phyloP scores from a whole-genome alignment of 2,797 vertebrate species.

The Eleutherodactylus coqui region DNA sequence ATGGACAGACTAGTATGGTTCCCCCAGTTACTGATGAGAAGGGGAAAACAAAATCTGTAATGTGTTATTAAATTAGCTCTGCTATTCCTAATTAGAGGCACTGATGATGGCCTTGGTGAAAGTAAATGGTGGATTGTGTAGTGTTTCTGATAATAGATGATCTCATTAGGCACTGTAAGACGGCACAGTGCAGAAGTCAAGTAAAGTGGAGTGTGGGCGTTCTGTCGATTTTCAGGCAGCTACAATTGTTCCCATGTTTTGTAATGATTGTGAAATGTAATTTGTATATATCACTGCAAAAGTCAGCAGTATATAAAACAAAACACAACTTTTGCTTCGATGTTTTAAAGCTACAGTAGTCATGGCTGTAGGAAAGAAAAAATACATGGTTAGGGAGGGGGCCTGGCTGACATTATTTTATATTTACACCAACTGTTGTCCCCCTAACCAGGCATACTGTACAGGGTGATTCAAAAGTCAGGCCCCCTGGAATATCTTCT shows the following conservation, averaged over 20 bases:
- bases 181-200: neutral
- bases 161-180: neutral
- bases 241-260: neutral
- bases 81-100: neutral
- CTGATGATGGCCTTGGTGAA: slow-evolving; percentile 14
- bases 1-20: slow-evolving; percentile 44
- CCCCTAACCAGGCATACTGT: neutral
- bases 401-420: neutral
- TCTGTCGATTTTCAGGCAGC: neutral
- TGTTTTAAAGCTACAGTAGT: neutral
- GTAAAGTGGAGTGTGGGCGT: neutral
- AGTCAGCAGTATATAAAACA: neutral
- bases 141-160: neutral
- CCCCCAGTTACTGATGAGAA: slow-evolving; percentile 42
- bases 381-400: neutral
- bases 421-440: neutral
- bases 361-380: neutral
- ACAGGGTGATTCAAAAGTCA: too few species aligned
- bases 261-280: neutral
- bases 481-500: too few species aligned
- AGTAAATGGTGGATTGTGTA: neutral
- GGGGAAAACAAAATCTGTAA: slow-evolving; percentile 36
- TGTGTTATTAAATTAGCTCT: slow-evolving; percentile 35
- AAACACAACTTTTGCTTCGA: neutral
- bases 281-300: neutral